Evolutionary conservation across 2,888 invertebrate genomes (phyloP).

Genomic region (Chymomyza fuscimana): DNA sequence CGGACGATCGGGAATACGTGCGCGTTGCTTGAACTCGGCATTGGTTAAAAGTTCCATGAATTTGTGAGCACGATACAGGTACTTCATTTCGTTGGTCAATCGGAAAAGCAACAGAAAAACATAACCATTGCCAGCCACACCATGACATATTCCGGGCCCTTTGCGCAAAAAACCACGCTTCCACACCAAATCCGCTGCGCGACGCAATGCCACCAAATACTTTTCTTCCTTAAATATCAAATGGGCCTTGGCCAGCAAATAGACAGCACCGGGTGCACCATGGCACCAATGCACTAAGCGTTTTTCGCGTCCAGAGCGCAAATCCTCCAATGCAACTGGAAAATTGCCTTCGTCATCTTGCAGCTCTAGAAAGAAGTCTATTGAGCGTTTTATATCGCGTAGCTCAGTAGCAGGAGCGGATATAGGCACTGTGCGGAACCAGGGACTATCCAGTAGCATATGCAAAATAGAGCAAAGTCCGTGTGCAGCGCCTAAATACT

Average conservation of each 20-base stretch:
- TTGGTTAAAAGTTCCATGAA: conserved; percentile 88
- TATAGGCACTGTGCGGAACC: conserved; percentile 73
- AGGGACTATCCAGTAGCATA: conserved; percentile 83
- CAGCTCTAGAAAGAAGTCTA: conserved; percentile 82
- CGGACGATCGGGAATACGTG: conserved; percentile 89
- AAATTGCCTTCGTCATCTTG: conserved; percentile 88
- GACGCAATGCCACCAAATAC: conserved; percentile 85
- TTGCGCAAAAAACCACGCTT: conserved; percentile 89
- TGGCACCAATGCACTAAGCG: conserved; percentile 95
- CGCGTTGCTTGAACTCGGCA: conserved; percentile 84
- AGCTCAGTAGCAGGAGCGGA: conserved; percentile 68
- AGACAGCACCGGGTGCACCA: conserved; percentile 91
- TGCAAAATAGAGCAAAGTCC: conserved; percentile 85
- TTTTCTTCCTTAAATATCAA: conserved; percentile 86
- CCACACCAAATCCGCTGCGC: conserved; percentile 90
- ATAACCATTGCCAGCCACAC: conserved; percentile 91
- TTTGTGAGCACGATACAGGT: conserved; percentile 86
- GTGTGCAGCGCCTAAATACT: conserved; percentile 83
- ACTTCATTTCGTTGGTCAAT: conserved; percentile 85
- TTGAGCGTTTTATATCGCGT: conserved; percentile 83
- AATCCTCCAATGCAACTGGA: conserved; percentile 86
- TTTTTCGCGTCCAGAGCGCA: conserved; percentile 81
- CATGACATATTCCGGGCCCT: conserved; percentile 95
- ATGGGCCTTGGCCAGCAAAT: conserved; percentile 90
- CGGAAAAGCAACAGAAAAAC: conserved; percentile 88